Evolutionary conservation across 2,888 invertebrate species (phyloP).

Genomic region (Drosophila lutescens): DNA sequence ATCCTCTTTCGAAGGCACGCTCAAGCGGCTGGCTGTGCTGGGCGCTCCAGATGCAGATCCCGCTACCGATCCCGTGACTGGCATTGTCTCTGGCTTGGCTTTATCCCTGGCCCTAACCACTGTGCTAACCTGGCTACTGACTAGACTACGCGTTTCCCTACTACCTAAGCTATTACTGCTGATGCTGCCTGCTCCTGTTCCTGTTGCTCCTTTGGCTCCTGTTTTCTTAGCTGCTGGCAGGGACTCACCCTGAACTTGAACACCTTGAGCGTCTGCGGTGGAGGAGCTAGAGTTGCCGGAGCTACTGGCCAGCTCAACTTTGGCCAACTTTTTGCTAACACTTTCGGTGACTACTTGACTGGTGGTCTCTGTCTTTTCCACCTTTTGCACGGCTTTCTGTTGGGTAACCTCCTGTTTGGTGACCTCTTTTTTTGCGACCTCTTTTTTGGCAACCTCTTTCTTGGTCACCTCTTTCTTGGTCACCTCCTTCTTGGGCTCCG

Average conservation of each 20-base stretch:
- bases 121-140: constrained; percentile 60
- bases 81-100: constrained; percentile 39
- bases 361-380: constrained; percentile 16
- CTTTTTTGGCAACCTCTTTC: constrained; percentile 21
- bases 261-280: constrained; percentile 57
- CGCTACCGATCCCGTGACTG: constrained; percentile 17
- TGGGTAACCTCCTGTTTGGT: constrained; percentile 12
- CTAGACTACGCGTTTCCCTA: constrained; percentile 60
- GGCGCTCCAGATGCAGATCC: constrained; percentile 7
- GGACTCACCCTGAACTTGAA: constrained; percentile 88
- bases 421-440: constrained; percentile 10
- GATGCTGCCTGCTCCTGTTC: constrained; percentile 38
- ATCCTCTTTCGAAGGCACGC: constrained; percentile 86
- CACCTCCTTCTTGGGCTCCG: constrained; percentile 47
- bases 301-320: constrained; percentile 55
- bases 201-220: constrained; percentile 59
- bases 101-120: constrained; percentile 54
- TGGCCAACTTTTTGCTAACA: constrained; percentile 59
- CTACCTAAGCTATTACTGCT: constrained; percentile 58
- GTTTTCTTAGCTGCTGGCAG: constrained; percentile 85
- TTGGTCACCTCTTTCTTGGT: constrained; percentile 4
- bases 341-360: constrained; percentile 40
- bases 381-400: constrained; percentile 17
- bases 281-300: constrained; percentile 28
- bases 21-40: constrained; percentile 56